Evolutionary conservation across 2,797 vertebrate genomes (phyloP), one percentile per base, ranked within the genome.

Genomic region (Crotalus adamanteus): DNA sequence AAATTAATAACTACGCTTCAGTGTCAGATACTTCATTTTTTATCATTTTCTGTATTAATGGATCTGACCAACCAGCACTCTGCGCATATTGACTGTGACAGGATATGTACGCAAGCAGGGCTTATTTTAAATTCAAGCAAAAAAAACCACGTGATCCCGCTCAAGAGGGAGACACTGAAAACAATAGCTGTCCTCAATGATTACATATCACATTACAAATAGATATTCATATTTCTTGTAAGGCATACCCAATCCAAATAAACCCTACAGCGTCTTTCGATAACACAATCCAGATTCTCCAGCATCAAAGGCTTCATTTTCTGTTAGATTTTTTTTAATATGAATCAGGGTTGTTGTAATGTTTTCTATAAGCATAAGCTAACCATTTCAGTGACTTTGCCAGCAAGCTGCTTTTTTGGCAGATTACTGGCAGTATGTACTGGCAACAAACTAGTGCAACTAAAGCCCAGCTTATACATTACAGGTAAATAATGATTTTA

Each of bases 401-500:
- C 95, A 97, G 96, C 93, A 95, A 96, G 93, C 95, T 95, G 96
- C 96, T 91, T 95, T 96, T 92, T 89, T 96, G 96, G 95, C 94
- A 97, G 96, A 96, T 97, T 96, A 96, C 93, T 97, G 96, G 96
- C 95, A 97, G 92, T 55, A 91, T 90, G 14, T 96, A 96, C 94
- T 96, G 97, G 96, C 94, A 96, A 94, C 69, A 95, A 96, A 94
- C 90, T 73, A 94, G 86, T 69, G 94, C 93, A 94, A 94, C 95
- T 93, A 97, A 96, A 96, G 89, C 95, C 96, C 93, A 94, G 93
- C 96, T 97, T 97, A 97, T 95, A 97, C 96, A 94, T 95, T 97
- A 97, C 95, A 97, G 97, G 96, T 97, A 97, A 94, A 97, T 96
- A 95, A 96, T 97, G 97, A 97, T 97, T 97, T 96, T 96, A 97